Conservation (phyloP, 2,888 invertebrate genomes). For the Apoda limacodes region DNA sequence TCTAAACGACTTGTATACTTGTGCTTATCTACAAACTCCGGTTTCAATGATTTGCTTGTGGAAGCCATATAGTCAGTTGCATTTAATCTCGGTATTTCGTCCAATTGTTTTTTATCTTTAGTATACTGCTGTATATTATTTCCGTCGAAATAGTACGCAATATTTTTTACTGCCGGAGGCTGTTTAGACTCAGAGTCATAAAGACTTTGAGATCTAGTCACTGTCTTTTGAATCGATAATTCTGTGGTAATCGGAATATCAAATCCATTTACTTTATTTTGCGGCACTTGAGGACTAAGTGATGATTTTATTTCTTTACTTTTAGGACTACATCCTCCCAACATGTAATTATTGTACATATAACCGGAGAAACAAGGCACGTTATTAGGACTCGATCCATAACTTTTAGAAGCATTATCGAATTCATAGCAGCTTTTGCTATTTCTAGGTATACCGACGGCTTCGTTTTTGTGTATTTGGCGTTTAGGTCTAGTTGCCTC, state of each 20-base stretch:
- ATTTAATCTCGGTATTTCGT: slow-evolving; percentile 71
- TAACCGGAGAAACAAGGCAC: slow-evolving; percentile 64
- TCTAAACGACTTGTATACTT: slow-evolving; percentile 59
- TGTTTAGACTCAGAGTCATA: slow-evolving; percentile 50
- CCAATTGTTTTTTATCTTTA: slow-evolving; percentile 47
- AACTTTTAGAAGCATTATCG: slow-evolving; percentile 70
- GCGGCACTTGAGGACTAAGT: slow-evolving; percentile 29
- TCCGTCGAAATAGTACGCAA: slow-evolving; percentile 64
- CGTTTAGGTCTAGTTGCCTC: slow-evolving; percentile 64
- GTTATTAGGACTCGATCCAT: slow-evolving; percentile 74
- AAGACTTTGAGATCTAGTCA: slow-evolving; percentile 56
- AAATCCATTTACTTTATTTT: slow-evolving; percentile 49
- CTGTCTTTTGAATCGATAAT: slow-evolving; percentile 48
- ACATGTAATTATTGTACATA: slow-evolving; percentile 62
- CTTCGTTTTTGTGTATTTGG: slow-evolving; percentile 31
- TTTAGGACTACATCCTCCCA: slow-evolving; percentile 32
- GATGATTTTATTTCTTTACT: slow-evolving; percentile 27
- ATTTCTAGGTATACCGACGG: slow-evolving; percentile 40
- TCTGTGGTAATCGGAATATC: slow-evolving; percentile 42
- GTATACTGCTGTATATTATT: slow-evolving; percentile 50
- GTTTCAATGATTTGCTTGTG: slow-evolving; percentile 55
- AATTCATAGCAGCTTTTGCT: slow-evolving; percentile 66
- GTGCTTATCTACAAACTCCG: slow-evolving; percentile 48
- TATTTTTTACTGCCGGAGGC: slow-evolving; percentile 53
- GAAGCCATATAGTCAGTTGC: slow-evolving; percentile 66